Conservation (phyloP, 2,888 invertebrate genomes). For the Tupiocoris notatus region DNA sequence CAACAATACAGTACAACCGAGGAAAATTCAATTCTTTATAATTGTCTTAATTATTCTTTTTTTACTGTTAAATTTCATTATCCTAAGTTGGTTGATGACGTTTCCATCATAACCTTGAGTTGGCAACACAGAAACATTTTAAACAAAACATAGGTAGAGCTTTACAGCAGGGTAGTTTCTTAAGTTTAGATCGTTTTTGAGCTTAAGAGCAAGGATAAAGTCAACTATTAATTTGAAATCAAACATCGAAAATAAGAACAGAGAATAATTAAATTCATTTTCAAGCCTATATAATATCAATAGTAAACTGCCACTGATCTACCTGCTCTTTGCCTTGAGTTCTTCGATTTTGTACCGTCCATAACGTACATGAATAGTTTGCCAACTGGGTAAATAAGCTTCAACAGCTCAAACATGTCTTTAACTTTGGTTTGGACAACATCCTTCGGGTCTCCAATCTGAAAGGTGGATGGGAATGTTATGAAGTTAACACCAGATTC, state of each 20-base stretch:
- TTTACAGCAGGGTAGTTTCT: no score
- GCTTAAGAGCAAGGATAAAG: no score
- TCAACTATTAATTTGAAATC: not conserved
- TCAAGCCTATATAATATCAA: not conserved
- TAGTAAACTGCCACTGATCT: no score
- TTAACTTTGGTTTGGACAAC: constrained; percentile 87
- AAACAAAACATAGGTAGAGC: no score
- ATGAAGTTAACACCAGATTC: constrained; percentile 39
- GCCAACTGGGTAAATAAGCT: constrained; percentile 80
- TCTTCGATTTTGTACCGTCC: constrained; percentile 96
- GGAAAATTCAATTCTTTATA: not conserved
- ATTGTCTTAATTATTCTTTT: no score
- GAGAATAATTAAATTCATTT: not conserved
- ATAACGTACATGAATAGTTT: constrained; percentile 87
- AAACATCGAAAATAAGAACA: not conserved
- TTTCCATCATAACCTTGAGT: no score
- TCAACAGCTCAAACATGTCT: constrained; percentile 78
- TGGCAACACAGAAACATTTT: no score
- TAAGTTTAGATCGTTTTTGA: no score
- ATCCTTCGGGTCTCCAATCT: constrained; percentile 96
- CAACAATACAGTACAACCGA: not conserved
- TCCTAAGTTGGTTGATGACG: no score
- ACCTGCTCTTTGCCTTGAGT: constrained; percentile 90
- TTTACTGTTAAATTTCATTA: no score
- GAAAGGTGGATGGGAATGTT: constrained; percentile 45